Percentiles rank a stretch among this genome's conserved stretches.
These are phyloP conservation scores for Noctuana brunneofusca DNA, from an alignment of 2,888 invertebrate genomes.

Conservation along the genomic window DNA sequence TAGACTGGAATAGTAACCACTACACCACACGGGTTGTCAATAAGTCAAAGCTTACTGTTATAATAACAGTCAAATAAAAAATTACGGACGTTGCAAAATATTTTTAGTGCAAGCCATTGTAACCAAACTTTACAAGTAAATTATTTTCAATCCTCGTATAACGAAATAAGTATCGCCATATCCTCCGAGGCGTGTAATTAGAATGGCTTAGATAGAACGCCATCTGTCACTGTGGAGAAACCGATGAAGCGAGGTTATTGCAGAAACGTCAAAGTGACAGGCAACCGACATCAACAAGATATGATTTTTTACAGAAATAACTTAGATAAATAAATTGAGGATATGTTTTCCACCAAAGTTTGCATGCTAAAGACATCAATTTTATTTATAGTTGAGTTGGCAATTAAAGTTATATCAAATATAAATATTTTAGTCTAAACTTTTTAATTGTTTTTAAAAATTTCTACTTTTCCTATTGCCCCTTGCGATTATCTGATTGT, in stretches of 20 bases:
- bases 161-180: constrained; percentile 35
- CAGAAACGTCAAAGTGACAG: constrained; percentile 17
- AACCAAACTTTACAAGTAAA: constrained; percentile 9
- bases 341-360: too few relatives aligned
- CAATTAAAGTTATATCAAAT: too few relatives aligned
- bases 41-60: neutral
- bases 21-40: too few relatives aligned
- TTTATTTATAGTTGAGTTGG: too few relatives aligned
- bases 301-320: constrained; percentile 5
- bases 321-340: neutral
- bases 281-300: neutral
- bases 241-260: constrained; percentile 22
- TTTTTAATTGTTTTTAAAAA: too few relatives aligned
- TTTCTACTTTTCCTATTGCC: too few relatives aligned
- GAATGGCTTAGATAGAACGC: constrained; percentile 24
- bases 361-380: too few relatives aligned
- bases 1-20: too few relatives aligned
- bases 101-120: neutral
- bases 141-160: constrained; percentile 14
- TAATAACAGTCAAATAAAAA: neutral
- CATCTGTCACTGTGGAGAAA: constrained; percentile 27
- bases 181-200: constrained; percentile 38
- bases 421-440: too few relatives aligned
- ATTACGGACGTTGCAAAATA: neutral
- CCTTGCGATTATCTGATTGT: too few relatives aligned